Evolutionary conservation across 2,113 vertebrate species (phyloP).

Genomic region (Burhinus oedicnemus): DNA sequence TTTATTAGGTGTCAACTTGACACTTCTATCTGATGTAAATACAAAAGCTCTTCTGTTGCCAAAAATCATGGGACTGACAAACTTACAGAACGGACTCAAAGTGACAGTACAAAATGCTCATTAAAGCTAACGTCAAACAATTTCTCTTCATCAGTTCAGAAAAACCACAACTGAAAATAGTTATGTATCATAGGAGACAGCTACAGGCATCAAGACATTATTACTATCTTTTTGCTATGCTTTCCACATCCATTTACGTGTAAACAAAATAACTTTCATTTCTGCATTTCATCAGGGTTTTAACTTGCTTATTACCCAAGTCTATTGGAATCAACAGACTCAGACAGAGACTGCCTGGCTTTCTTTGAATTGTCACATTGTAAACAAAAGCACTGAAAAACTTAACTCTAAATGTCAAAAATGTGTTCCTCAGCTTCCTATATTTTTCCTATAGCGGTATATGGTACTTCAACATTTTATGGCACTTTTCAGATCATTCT

Average conservation of each 20-base stretch:
- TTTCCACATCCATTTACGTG: slow-evolving; percentile 8
- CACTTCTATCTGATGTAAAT: background rate
- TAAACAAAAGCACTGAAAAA: slow-evolving; percentile 40
- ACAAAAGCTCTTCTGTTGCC: background rate
- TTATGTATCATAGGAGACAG: background rate
- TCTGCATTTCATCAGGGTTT: slow-evolving; percentile 25
- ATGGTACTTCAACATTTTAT: background rate
- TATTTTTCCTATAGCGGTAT: background rate
- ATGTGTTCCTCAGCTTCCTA: background rate
- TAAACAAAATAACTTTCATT: slow-evolving; percentile 25
- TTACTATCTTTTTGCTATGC: background rate
- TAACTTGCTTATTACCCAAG: background rate
- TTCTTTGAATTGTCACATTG: background rate
- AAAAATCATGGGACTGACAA: background rate
- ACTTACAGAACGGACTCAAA: background rate
- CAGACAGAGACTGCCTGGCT: background rate
- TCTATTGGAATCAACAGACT: background rate
- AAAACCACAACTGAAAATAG: background rate
- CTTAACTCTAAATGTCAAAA: background rate
- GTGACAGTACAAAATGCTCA: slow-evolving; percentile 10
- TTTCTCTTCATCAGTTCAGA: background rate
- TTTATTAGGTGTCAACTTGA: background rate
- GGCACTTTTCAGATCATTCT: background rate
- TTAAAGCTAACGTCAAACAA: background rate
- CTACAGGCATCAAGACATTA: background rate